These are phyloP conservation scores for Mastacembelus armatus DNA, from an alignment of 2,797 vertebrate species.

Conservation along the genomic window DNA sequence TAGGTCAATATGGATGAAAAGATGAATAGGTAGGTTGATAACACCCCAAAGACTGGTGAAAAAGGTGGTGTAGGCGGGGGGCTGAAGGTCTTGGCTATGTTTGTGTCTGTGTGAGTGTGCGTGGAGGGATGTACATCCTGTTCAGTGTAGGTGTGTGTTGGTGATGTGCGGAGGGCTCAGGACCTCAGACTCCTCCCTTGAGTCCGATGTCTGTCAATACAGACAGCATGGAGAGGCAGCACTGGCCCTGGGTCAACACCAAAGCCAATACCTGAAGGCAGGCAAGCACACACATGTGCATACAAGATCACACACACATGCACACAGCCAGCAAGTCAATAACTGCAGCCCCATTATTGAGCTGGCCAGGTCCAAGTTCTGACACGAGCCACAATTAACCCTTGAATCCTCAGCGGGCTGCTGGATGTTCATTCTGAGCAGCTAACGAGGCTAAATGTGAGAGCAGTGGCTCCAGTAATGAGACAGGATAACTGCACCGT, in stretches of 20 bases:
- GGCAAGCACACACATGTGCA: constrained; percentile 47
- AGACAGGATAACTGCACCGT: constrained; percentile 74
- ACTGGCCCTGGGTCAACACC: constrained; percentile 79
- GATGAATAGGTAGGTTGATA: constrained; percentile 49
- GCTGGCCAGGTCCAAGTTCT: constrained; percentile 80
- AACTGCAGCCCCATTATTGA: constrained; percentile 82
- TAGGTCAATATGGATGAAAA: constrained; percentile 54
- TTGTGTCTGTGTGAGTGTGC: constrained; percentile 13
- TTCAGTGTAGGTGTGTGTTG: constrained; percentile 37
- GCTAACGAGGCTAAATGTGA: constrained; percentile 82
- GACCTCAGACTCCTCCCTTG: constrained; percentile 67
- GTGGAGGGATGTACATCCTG: constrained; percentile 18
- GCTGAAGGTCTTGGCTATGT: constrained; percentile 10
- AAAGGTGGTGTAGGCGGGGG: constrained; percentile 23
- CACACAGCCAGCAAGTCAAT: constrained; percentile 71
- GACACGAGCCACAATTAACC: constrained; percentile 83
- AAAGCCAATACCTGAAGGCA: constrained; percentile 80
- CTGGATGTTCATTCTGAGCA: constrained; percentile 75
- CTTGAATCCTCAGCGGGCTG: constrained; percentile 72
- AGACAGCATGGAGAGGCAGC: constrained; percentile 63
- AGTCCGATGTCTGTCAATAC: constrained; percentile 72
- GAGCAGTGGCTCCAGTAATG: constrained; percentile 80
- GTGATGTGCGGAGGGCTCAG: constrained; percentile 44
- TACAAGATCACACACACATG: constrained; percentile 47
- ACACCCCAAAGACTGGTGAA: constrained; percentile 42